phyloP scores from a whole-genome alignment of 1,140 invertebrate species.

The Diachasma alloeum region DNA sequence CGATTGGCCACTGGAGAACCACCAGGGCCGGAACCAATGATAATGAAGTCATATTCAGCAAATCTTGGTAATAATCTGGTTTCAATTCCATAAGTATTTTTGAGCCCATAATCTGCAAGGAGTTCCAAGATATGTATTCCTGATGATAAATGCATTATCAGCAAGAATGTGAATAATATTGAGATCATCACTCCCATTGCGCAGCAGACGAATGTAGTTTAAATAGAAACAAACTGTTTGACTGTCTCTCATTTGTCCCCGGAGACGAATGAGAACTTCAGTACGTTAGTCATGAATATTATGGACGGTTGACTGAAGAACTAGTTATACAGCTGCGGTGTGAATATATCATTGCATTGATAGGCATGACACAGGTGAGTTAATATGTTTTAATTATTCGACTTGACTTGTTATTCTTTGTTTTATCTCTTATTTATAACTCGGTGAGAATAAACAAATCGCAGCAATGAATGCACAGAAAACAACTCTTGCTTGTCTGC shows the following conservation, averaged over 20 bases:
- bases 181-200: background rate
- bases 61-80: background rate
- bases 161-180: background rate
- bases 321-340: too few relatives aligned
- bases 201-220: background rate
- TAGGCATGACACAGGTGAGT: too few relatives aligned
- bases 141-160: background rate
- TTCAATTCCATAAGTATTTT: background rate
- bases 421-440: too few relatives aligned
- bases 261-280: too few relatives aligned
- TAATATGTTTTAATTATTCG: too few relatives aligned
- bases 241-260: background rate
- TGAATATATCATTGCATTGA: too few relatives aligned
- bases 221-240: background rate
- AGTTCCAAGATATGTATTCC: background rate
- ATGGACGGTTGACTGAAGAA: too few relatives aligned
- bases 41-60: background rate
- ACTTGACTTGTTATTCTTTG: too few relatives aligned
- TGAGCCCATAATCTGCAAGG: background rate
- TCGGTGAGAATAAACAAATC: too few relatives aligned
- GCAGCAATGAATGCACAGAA: too few relatives aligned
- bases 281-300: too few relatives aligned
- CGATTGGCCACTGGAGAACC: constrained; percentile 71
- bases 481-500: too few relatives aligned
- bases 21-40: constrained; percentile 63